A percentile compares a stretch with the other conserved stretches of the same genome.
phyloP scores from a whole-genome alignment of 2,888 invertebrate species.

The Monopis laevigella region DNA sequence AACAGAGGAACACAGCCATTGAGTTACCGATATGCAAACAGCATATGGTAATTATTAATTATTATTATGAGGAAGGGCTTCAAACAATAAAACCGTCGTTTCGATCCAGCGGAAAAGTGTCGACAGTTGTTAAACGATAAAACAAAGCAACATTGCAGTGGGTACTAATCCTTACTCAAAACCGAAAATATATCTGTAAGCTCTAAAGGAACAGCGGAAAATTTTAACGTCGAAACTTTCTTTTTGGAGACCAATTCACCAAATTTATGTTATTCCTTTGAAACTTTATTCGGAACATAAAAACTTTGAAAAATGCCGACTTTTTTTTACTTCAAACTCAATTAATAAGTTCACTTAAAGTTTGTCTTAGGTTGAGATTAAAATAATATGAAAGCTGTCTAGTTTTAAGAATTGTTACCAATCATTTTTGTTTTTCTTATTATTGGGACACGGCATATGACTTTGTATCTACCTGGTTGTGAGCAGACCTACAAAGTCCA shows the following conservation, averaged over 20 bases:
- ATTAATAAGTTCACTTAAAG: conserved; percentile 1
- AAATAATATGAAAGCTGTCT: not conserved
- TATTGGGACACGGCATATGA: not conserved
- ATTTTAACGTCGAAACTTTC: conserved; percentile 5
- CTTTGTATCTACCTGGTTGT: not conserved
- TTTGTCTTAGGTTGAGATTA: not conserved
- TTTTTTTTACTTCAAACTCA: not conserved
- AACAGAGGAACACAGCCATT: too few species aligned
- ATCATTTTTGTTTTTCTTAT: not conserved
- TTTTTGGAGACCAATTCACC: conserved; percentile 5
- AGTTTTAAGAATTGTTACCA: not conserved
- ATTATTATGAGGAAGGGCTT: too few species aligned
- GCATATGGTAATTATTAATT: too few species aligned
- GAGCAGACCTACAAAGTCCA: not conserved
- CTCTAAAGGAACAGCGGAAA: conserved; percentile 1
- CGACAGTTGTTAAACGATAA: too few species aligned
- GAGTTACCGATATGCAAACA: too few species aligned
- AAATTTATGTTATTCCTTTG: conserved; percentile 8
- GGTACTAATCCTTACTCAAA: too few species aligned
- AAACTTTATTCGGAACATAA: not conserved
- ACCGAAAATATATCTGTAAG: too few species aligned
- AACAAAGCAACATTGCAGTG: too few species aligned
- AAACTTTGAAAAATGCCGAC: not conserved
- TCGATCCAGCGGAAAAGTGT: too few species aligned
- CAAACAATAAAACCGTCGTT: too few species aligned